Conservation (phyloP, 2,888 invertebrate genomes). For the Tortrix viridana region DNA sequence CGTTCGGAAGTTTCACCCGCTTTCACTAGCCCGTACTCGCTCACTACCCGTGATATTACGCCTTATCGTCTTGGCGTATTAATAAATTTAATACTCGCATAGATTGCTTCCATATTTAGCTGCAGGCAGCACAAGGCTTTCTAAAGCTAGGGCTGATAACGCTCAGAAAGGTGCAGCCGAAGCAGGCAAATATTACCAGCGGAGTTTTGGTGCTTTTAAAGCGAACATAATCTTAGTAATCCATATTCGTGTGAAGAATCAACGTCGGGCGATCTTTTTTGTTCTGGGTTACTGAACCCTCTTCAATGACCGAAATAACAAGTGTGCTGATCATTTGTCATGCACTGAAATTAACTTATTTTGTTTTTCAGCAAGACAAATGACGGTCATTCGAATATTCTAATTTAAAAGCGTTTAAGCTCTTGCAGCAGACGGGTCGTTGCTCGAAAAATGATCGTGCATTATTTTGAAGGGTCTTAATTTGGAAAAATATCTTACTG, state of each 20-base stretch:
- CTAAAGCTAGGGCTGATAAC: slow-evolving; percentile 12
- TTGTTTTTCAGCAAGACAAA: slow-evolving; percentile 56
- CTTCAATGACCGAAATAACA: slow-evolving; percentile 43
- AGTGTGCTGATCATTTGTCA: slow-evolving; percentile 55
- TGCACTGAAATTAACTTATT: slow-evolving; percentile 52
- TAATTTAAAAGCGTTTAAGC: slow-evolving; percentile 70
- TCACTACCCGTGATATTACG: slow-evolving; percentile 57
- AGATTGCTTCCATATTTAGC: slow-evolving; percentile 27
- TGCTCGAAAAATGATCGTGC: slow-evolving; percentile 61
- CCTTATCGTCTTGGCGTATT: slow-evolving; percentile 42
- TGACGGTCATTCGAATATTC: slow-evolving; percentile 66
- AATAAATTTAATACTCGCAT: slow-evolving; percentile 33
- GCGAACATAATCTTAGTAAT: background rate
- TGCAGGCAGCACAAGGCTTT: slow-evolving; percentile 5
- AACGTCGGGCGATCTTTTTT: slow-evolving; percentile 22
- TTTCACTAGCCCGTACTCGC: slow-evolving; percentile 65
- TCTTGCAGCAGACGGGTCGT: slow-evolving; percentile 65
- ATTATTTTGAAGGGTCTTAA: slow-evolving; percentile 35
- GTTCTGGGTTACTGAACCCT: slow-evolving; percentile 46
- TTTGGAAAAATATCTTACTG: slow-evolving; percentile 32
- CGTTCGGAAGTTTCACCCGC: slow-evolving; percentile 79
- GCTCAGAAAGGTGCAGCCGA: too few species aligned
- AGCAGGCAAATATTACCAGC: too few species aligned
- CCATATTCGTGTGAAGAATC: slow-evolving; percentile 1
- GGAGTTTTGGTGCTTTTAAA: background rate